Conservation (phyloP, 2,797 vertebrate genomes). For the Protosalanx chinensis region DNA sequence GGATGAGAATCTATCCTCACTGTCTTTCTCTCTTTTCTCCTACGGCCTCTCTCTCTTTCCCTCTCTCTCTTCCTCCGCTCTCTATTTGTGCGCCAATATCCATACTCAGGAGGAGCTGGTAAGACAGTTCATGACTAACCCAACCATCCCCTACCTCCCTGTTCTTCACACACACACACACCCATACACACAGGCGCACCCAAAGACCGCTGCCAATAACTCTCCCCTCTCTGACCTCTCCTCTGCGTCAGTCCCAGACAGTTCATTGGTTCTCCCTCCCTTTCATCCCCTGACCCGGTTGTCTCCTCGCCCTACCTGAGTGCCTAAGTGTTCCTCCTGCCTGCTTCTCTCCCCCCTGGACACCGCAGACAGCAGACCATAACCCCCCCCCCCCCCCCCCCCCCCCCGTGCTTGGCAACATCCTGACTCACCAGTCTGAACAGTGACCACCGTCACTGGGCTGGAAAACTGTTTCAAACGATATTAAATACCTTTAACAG, state of each 20-base stretch:
- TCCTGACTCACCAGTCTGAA: background rate
- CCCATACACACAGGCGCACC: conserved; percentile 13
- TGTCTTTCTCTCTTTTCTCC: conserved; percentile 14
- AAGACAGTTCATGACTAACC: conserved; percentile 39
- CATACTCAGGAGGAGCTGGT: conserved; percentile 67
- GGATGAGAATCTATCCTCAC: background rate
- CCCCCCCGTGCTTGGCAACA: background rate
- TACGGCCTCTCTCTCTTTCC: conserved; percentile 1
- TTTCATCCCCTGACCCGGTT: conserved; percentile 17
- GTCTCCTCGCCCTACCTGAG: background rate
- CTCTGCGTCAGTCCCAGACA: background rate
- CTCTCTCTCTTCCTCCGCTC: conserved; percentile 1
- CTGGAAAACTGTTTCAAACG: too few relatives aligned
- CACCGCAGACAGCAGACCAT: too few relatives aligned
- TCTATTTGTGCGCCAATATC: background rate
- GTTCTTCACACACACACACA: conserved; percentile 7
- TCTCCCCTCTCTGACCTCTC: conserved; percentile 10
- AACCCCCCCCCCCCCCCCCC: too few relatives aligned
- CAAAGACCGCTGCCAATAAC: background rate
- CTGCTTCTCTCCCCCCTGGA: too few relatives aligned
- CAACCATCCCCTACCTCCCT: background rate
- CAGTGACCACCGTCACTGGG: too few relatives aligned
- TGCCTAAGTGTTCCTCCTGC: background rate
- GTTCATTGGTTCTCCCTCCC: background rate
- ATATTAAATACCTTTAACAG: background rate